Base-by-base conservation (phyloP, 2,797 vertebrate genomes). In the Enteromius anoplus region DNA sequence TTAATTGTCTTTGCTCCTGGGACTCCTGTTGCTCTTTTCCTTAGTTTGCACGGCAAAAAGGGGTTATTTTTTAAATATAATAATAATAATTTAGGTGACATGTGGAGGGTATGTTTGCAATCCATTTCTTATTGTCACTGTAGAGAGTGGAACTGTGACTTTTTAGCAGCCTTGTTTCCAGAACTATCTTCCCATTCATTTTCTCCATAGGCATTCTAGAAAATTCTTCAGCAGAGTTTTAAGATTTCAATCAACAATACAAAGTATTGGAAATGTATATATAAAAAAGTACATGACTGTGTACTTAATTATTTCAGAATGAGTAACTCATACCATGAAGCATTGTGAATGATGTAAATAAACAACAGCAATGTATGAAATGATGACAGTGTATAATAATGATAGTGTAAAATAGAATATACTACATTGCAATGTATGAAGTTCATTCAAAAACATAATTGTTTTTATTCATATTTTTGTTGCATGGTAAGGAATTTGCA, bases 41-140 rank as follows among this genome's bases (percentile, higher is more conserved):
- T 53, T 53, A 53, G 51, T 7, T 53, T 53, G 51, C 51, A 21
- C 21, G 19, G 51, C 2, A 9, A 17, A 53, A 68, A 40, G 1
- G 1, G 4, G 26, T 51, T 5, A 2, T 49, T 72, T 51, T 40
- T 64, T 26, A 19, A 12, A 62, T 53, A 55, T 53, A 58, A 53
- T 51, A 51, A 21, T 53, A 14, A 49, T 65, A 21, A 49, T 37
- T 21, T 4, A 34, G 45, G 11, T 17, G 7, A 66, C 45, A 23
- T 32, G 11, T 3, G 3, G 23, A 64, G 40, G 45, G 4, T 14
- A 40, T 37, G 4, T 70, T n/a, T 55, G 66, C 23, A n/a, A 23
- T 55, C n/a, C 49, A 21, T 55, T 70, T 80, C 34, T 58, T 49
- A 55, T 80, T 79, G 9, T 7, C 70, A 69, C 9, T 21, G 34